Evolutionary conservation across 2,113 vertebrate genomes (phyloP), one percentile per base, ranked within the genome.

Genomic region (Lophotis ruficrista): DNA sequence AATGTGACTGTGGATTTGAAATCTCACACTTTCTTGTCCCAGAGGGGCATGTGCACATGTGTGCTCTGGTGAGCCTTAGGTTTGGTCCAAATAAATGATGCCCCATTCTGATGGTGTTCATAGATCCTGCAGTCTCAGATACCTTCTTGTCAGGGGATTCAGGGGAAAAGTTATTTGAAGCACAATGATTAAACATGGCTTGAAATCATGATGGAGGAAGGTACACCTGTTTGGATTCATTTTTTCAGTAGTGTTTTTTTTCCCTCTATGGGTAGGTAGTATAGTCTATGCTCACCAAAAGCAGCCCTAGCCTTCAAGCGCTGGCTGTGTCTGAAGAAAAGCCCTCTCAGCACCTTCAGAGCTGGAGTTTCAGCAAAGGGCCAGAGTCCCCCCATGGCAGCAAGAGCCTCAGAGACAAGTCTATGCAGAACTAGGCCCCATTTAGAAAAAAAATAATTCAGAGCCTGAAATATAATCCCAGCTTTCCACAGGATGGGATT

Each of bases 361-460:
- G 22, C 12, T 56, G 56, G 61, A 61, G 27, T 45, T 84, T 24
- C 45, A 69, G 45, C n/a, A 33, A 61, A 87, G 71, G 14, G 21
- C 58, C 73, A 50, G 28, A 3, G 5, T 53, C 28, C 5, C 19
- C 8, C n/a, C 38, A 48, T 0, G 0, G 10, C 45, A 70, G 27
- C 0, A 0, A 93, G 24, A 72, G 4, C 56, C 64, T 75, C 76
- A 62, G 33, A 83, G n/a, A 12, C 57, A 61, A 37, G 14, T 68
- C 43, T 61, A 9, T 69, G 20, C 60, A 66, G 38, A 82, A 66
- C 11, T 41, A 54, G 62, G 14, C 4, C 12, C 41, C 31, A 21
- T 38, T 76, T 81, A 56, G 28, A 56, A 51, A 87, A 77, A 85
- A 71, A 81, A 16, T 3, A 23, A 35, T 86, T 92, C 61, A 50